Base-by-base conservation (phyloP, 2,888 invertebrate species). In the Anodontia alba region DNA sequence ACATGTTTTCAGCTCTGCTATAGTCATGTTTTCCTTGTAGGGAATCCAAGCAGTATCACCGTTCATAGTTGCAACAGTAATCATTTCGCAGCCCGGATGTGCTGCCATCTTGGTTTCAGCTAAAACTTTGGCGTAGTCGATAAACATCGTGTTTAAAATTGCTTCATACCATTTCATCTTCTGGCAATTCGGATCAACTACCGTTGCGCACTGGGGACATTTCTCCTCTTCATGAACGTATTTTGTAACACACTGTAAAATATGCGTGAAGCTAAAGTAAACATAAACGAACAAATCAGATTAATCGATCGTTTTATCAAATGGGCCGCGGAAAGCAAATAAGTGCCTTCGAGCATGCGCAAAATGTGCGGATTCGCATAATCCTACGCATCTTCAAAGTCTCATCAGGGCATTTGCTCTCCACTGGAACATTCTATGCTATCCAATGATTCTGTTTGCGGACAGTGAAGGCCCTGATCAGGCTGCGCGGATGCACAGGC, bases 41-140 rank as follows among this genome's bases (percentile, higher is more conserved):
- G 43, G n/a, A 12, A 84, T 46, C 81, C 84, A 84, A 2, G 79
- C 79, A n/a, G 81, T 81, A 51, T 84, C 84, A 7, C 84, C 84
- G 36, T 84, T 84, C 72, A 84, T 84, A 1, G 84, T 81, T 12
- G 81, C 81, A 62, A 84, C 84, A 10, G 81, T 67, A 20, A 84
- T 78, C 20, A 77, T 71, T 20, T 73, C 72, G 20, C 66, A 75
- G 5, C 62, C 74, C 10, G 49, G 36, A 23, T 36, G 49, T n/a
- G 42, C 36, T 12, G 75, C 57, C 29, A 57, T 68, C 23, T 72
- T 76, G 15, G 26, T 68, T 23, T 72, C 77, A 8, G 46, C 72
- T 2, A 84, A 38, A 20, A 84, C 76, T 29, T 81, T 75, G 3
- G 76, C 71, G 46, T 84, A 84, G 31, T 84, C 81, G n/a, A 84